These are phyloP conservation scores for Aythya baeri DNA, from an alignment of 2,113 vertebrate species.

Conservation along the genomic window DNA sequence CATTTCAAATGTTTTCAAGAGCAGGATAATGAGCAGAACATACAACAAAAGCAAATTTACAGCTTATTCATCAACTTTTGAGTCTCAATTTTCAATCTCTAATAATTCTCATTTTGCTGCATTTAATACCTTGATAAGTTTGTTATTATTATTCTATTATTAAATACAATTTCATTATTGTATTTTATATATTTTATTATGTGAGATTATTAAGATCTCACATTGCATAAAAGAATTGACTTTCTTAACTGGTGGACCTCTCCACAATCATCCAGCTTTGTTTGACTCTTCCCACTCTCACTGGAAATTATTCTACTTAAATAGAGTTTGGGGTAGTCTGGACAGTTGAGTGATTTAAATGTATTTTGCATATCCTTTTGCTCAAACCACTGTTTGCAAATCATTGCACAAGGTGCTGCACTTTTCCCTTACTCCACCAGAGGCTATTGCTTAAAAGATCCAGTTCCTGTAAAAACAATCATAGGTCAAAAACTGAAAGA, in stretches of 20 bases:
- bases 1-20: background rate
- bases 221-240: background rate
- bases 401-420: slow-evolving; percentile 51
- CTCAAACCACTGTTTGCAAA: slow-evolving; percentile 63
- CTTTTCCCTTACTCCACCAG: slow-evolving; percentile 42
- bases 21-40: background rate
- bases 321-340: background rate
- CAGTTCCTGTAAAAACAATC: slow-evolving; percentile 77
- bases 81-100: background rate
- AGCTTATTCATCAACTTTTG: background rate
- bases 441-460: slow-evolving; percentile 68
- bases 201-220: background rate
- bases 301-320: slow-evolving; percentile 33
- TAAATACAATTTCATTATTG: too few species aligned
- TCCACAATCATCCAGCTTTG: background rate
- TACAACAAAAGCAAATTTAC: background rate
- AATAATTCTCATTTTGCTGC: background rate
- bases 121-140: background rate
- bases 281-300: background rate
- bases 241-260: background rate
- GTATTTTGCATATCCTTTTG: slow-evolving; percentile 36
- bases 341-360: background rate
- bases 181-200: too few species aligned
- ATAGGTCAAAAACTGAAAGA: slow-evolving; percentile 58
- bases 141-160: background rate